A percentile compares a stretch with the other conserved stretches of the same genome.
Conservation (phyloP, 2,888 invertebrate species). For the Punctoribates punctum region DNA sequence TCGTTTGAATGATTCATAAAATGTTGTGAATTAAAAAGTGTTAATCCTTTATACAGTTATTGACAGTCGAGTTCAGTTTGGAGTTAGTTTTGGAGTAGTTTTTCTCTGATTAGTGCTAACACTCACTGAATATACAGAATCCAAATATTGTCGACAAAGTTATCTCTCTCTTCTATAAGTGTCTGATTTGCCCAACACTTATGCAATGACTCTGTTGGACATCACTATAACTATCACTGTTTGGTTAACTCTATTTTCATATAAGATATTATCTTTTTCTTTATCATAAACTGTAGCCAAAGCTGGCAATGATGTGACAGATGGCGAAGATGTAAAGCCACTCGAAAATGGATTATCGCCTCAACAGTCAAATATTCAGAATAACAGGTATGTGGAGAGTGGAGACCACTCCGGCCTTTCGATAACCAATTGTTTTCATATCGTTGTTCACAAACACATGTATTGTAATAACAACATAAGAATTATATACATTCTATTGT, state of each 20-base stretch:
- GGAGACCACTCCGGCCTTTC: background rate
- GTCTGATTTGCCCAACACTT: background rate
- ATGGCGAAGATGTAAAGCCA: constrained; percentile 34
- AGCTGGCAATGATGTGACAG: constrained; percentile 35
- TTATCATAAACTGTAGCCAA: constrained; percentile 20
- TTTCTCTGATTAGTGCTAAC: background rate
- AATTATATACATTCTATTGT: background rate
- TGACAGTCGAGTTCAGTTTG: background rate
- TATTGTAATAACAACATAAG: constrained; percentile 12
- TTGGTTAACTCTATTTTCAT: constrained; percentile 25
- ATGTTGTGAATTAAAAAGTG: constrained; percentile 14
- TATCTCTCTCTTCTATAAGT: background rate
- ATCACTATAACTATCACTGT: background rate
- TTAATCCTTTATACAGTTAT: constrained; percentile 33
- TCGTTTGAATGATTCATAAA: constrained; percentile 27
- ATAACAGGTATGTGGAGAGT: constrained; percentile 25
- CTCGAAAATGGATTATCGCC: constrained; percentile 37
- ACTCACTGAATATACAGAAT: background rate
- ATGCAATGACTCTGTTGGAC: constrained; percentile 4
- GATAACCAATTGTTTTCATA: constrained; percentile 25
- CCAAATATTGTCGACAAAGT: no score
- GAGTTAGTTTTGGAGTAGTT: constrained; percentile 8
- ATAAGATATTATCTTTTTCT: constrained; percentile 31
- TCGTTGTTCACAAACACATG: constrained; percentile 8
- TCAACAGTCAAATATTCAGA: constrained; percentile 34